Evolutionary conservation across 2,797 vertebrate genomes (phyloP).

Genomic region (Anableps anableps): DNA sequence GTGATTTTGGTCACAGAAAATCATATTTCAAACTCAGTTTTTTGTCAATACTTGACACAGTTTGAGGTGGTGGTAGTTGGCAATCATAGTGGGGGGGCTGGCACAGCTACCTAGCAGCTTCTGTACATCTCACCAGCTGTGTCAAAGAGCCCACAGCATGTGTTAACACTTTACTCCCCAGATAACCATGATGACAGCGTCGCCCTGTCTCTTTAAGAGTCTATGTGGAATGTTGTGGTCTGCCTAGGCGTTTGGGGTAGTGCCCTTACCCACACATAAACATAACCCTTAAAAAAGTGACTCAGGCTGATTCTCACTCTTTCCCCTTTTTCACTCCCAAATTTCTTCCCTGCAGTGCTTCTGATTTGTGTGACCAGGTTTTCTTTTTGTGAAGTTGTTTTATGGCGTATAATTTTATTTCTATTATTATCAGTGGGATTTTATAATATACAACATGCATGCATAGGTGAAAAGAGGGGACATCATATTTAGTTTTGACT

Average conservation of each 20-base stretch:
- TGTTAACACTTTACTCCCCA: constrained; percentile 78
- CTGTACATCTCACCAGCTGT: constrained; percentile 60
- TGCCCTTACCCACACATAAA: constrained; percentile 79
- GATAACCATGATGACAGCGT: constrained; percentile 70
- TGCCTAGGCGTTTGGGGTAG: constrained; percentile 78
- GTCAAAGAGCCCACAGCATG: constrained; percentile 60
- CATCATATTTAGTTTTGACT: background rate
- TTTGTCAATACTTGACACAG: background rate
- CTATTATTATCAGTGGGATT: constrained; percentile 4
- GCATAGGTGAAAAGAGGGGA: constrained; percentile 40
- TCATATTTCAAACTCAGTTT: background rate
- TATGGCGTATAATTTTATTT: background rate
- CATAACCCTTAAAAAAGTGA: constrained; percentile 66
- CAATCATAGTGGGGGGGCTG: constrained; percentile 22
- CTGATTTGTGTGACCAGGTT: constrained; percentile 9
- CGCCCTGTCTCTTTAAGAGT: constrained; percentile 79
- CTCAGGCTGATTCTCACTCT: constrained; percentile 60
- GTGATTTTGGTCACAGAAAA: background rate
- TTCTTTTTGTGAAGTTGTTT: constrained; percentile 24
- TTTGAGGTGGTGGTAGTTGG: constrained; percentile 16
- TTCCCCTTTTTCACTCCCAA: constrained; percentile 31
- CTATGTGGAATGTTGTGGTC: constrained; percentile 80
- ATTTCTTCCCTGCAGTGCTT: constrained; percentile 21
- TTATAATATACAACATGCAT: constrained; percentile 32
- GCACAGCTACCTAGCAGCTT: constrained; percentile 61